These are phyloP conservation scores for Ahaetulla prasina DNA, from an alignment of 2,113 vertebrate species.

Conservation along the genomic window DNA sequence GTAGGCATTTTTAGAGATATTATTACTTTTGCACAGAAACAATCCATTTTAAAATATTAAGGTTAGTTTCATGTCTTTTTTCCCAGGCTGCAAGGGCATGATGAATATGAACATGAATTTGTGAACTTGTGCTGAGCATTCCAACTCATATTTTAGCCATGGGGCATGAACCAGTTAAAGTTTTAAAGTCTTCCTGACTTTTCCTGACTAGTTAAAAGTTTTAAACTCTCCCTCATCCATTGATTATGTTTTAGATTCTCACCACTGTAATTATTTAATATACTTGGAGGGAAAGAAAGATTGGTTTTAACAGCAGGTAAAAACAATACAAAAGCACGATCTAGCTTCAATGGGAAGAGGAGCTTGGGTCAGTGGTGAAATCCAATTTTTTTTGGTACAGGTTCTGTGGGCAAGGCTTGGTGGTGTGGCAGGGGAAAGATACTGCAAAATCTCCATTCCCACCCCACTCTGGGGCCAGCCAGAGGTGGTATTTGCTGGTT, in stretches of 20 bases:
- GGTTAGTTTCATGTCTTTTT: not conserved
- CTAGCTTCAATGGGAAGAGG: slow-evolving; percentile 25
- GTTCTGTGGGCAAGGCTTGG: too few species aligned
- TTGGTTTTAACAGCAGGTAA: slow-evolving; percentile 66
- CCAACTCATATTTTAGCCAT: slow-evolving; percentile 7
- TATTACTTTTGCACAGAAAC: not conserved
- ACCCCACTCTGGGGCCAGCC: too few species aligned
- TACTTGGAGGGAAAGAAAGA: slow-evolving; percentile 52
- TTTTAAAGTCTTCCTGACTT: slow-evolving; percentile 35
- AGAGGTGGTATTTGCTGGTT: too few species aligned
- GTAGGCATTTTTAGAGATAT: slow-evolving; percentile 24
- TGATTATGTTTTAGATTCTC: slow-evolving; percentile 39
- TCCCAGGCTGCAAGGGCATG: not conserved
- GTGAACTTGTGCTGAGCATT: not conserved
- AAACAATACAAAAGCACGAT: slow-evolving; percentile 53
- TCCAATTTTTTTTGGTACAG: too few species aligned
- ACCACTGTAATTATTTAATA: slow-evolving; percentile 60
- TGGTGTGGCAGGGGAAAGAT: too few species aligned
- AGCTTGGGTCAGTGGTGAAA: slow-evolving; percentile 53
- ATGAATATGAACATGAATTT: not conserved
- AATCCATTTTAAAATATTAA: slow-evolving; percentile 1
- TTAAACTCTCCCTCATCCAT: slow-evolving; percentile 32
- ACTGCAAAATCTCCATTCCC: too few species aligned
- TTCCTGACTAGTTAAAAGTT: slow-evolving; percentile 21
- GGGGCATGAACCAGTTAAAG: slow-evolving; percentile 5